These are phyloP conservation scores for Phaedon cochleariae DNA, from an alignment of 2,888 invertebrate species.

Conservation along the genomic window DNA sequence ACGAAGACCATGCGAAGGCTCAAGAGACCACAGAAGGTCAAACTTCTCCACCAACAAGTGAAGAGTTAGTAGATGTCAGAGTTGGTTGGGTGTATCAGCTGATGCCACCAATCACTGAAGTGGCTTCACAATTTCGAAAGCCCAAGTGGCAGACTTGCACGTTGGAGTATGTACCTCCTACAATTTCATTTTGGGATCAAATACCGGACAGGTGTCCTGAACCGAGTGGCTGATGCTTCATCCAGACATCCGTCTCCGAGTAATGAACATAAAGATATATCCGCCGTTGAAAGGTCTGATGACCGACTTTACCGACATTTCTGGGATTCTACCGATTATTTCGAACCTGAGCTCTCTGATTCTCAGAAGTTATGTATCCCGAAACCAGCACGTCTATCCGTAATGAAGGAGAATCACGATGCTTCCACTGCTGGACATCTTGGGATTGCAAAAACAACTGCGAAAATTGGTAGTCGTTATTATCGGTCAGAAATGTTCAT, in stretches of 20 bases:
- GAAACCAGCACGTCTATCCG: background rate
- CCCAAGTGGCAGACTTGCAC: slow-evolving; percentile 15
- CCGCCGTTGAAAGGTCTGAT: background rate
- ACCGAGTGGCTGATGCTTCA: slow-evolving; percentile 37
- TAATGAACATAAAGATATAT: no score
- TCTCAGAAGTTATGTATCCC: slow-evolving; percentile 27
- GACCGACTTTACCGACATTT: slow-evolving; percentile 20
- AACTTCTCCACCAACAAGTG: no score
- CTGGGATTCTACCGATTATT: slow-evolving; percentile 10
- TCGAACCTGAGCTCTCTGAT: no score
- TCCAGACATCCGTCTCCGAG: slow-evolving; percentile 23
- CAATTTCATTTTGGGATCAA: slow-evolving; percentile 36
- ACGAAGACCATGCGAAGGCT: no score
- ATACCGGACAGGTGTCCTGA: slow-evolving; percentile 37
- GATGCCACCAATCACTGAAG: slow-evolving; percentile 42
- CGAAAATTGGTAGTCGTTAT: slow-evolving; percentile 38
- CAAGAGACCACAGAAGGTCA: no score
- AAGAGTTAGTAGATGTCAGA: no score
- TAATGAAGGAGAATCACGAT: no score
- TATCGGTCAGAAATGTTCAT: no score
- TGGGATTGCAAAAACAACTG: slow-evolving; percentile 24
- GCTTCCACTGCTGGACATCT: no score
- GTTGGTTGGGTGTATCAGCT: no score
- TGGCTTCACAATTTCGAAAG: slow-evolving; percentile 31
- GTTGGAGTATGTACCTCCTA: slow-evolving; percentile 23